Conservation (phyloP, 30 jellyfish, hydroid and myxozoan species). For the Turritopsis rubra region DNA sequence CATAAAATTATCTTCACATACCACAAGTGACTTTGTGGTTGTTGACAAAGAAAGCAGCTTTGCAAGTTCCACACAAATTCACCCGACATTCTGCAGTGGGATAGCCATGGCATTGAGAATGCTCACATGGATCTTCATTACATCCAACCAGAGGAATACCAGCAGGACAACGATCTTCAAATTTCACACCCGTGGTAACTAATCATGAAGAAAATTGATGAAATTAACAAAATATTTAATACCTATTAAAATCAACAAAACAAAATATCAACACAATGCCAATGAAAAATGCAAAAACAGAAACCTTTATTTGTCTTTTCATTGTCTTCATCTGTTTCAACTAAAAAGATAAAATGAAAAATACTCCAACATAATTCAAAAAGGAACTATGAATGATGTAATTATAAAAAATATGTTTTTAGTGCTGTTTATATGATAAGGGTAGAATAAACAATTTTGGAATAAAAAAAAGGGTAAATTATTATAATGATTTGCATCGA, state of each 20-base stretch:
- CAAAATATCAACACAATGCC: no score
- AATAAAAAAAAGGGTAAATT: no score
- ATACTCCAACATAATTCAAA: no score
- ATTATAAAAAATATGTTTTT: no score
- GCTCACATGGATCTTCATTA: constrained; percentile 45
- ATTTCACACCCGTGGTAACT: background rate
- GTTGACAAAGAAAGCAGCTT: constrained; percentile 50
- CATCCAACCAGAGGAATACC: constrained; percentile 51
- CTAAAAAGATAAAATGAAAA: background rate
- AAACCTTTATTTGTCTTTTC: background rate
- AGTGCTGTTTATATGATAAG: no score
- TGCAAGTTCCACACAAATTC: constrained; percentile 58
- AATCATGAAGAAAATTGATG: background rate
- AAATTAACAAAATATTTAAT: background rate
- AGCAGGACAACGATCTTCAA: constrained; percentile 44
- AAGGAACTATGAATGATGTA: no score
- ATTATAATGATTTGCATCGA: no score
- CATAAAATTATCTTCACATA: constrained; percentile 16
- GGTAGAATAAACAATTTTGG: no score
- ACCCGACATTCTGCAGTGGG: constrained; percentile 65
- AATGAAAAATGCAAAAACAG: no score
- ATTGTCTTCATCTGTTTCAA: background rate
- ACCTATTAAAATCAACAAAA: background rate
- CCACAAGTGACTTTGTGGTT: constrained; percentile 48
- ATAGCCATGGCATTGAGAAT: constrained; percentile 43